A percentile compares a stretch with the other conserved stretches of the same genome.
Evolutionary conservation across 2,888 invertebrate genomes (phyloP).

Genomic region (Oxyteleia sp.): DNA sequence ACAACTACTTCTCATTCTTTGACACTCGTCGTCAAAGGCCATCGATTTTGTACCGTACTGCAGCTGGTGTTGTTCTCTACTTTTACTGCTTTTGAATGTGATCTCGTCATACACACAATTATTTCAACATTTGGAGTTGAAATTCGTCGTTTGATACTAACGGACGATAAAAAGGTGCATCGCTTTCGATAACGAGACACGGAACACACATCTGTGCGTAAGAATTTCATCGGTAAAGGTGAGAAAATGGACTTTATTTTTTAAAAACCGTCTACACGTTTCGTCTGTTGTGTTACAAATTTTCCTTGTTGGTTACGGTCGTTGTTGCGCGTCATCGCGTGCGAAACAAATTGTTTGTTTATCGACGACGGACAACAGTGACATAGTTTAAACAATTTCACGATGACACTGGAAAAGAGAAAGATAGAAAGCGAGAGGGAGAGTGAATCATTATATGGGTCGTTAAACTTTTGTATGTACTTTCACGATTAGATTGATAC

Average conservation of each 20-base stretch:
- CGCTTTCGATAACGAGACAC: background rate
- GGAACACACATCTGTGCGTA: background rate
- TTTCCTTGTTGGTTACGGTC: too few species aligned
- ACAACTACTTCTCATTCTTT: background rate
- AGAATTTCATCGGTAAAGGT: conserved; percentile 17
- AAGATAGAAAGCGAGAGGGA: too few species aligned
- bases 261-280: too few species aligned
- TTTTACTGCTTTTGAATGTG: conserved; percentile 42
- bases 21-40: conserved; percentile 16
- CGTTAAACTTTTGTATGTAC: too few species aligned
- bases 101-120: background rate
- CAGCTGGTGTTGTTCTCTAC: conserved; percentile 48
- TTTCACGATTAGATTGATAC: too few species aligned
- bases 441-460: too few species aligned
- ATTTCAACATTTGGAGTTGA: background rate
- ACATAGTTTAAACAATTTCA: too few species aligned
- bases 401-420: too few species aligned
- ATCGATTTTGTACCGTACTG: conserved; percentile 38
- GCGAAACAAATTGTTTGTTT: too few species aligned
- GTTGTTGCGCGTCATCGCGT: too few species aligned
- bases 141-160: background rate
- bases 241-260: background rate
- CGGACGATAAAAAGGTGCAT: background rate
- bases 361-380: too few species aligned
- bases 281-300: too few species aligned